Evolutionary conservation across 2,797 vertebrate species (phyloP).

Genomic region (Simalia tracyae): DNA sequence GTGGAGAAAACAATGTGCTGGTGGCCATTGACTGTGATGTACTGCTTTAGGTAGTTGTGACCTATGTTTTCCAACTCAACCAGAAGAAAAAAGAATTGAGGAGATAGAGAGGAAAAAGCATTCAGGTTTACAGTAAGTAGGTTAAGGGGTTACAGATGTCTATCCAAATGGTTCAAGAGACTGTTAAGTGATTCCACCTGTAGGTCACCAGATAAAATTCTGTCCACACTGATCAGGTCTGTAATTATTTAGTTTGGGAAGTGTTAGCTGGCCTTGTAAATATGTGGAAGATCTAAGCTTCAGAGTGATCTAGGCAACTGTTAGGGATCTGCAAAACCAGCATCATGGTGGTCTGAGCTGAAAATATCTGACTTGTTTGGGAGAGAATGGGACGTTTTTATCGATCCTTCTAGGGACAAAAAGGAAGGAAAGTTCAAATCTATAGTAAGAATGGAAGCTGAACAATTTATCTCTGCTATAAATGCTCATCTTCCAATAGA

Average conservation of each 20-base stretch:
- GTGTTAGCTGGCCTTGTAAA: slow-evolving; percentile 11
- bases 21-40: slow-evolving; percentile 15
- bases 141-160: neutral
- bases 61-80: slow-evolving; percentile 4
- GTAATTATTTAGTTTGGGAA: slow-evolving; percentile 2
- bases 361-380: neutral
- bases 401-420: neutral
- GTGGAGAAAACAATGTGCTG: slow-evolving; percentile 10
- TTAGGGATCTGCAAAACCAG: neutral
- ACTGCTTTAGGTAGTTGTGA: slow-evolving; percentile 3
- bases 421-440: neutral
- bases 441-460: neutral
- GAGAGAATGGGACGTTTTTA: neutral
- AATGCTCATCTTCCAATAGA: neutral
- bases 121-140: neutral
- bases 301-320: neutral
- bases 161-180: neutral
- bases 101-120: neutral
- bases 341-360: neutral
- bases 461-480: neutral
- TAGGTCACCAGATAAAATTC: slow-evolving; percentile 7
- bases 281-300: slow-evolving; percentile 6
- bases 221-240: neutral
- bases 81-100: neutral
- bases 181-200: neutral